Evolutionary conservation across 2,797 vertebrate genomes (phyloP).

Genomic region (Hyperoplus lanceolatus): DNA sequence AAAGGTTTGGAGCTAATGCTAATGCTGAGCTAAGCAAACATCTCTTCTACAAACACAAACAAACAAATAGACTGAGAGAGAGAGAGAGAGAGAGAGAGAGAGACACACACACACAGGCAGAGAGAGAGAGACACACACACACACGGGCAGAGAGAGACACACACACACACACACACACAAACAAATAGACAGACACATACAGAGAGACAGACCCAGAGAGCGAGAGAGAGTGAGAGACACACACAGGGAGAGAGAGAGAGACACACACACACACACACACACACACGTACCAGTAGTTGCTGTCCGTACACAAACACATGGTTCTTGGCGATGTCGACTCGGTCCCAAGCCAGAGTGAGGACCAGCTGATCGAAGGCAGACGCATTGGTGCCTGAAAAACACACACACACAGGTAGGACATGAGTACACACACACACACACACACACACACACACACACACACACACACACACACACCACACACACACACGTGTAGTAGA

Average conservation of each 20-base stretch:
- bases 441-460: not conserved
- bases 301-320: constrained; percentile 99
- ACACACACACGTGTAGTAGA: too few species aligned
- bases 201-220: too few species aligned
- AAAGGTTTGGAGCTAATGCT: constrained; percentile 61
- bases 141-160: too few species aligned
- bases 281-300: constrained; percentile 93
- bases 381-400: constrained; percentile 94
- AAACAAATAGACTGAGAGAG: constrained; percentile 10
- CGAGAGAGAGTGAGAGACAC: constrained; percentile 2
- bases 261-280: constrained; percentile 29
- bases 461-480: not conserved
- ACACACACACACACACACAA: not conserved
- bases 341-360: constrained; percentile 97
- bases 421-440: constrained; percentile 13
- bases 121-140: too few species aligned
- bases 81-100: not conserved
- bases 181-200: constrained; percentile 47
- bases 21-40: constrained; percentile 60
- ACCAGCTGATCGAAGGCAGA: constrained; percentile 98
- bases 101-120: constrained; percentile 18
- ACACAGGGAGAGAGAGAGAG: constrained; percentile 15
- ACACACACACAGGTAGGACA: constrained; percentile 33
- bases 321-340: constrained; percentile 99
- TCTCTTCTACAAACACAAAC: constrained; percentile 19